Evolutionary conservation across 1,140 invertebrate genomes (phyloP), one percentile per base, ranked within the genome.

Genomic region (Oppia nitens): DNA sequence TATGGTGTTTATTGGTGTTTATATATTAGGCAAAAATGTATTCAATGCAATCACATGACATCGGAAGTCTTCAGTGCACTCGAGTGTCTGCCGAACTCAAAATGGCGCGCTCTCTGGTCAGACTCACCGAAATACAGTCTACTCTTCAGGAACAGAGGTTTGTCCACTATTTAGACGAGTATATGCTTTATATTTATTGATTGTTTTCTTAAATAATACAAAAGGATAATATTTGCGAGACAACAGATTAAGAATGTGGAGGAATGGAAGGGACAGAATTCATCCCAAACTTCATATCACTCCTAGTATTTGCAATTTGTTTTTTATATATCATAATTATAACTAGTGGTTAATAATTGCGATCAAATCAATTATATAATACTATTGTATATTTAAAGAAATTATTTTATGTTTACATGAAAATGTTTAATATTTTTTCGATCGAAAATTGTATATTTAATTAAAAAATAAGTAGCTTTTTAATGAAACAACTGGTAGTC

Each of bases 121-220:
- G 92, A 67, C 80, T 91, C 67, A 90, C 88, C 29, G 91, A 96
- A 79, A 95, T 95, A 72, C 87, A 92, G 77, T 88, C 91, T 59
- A 95, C 91, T 62, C 76, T 95, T 71, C 88, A 94, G 77, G 90
- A 95, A 78, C 90, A 95, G 79, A 91, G 91, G 89, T 92, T 69
- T 70, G 75, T 73, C 57, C 51, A 53, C 50, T 20, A 11, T n/a
- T n/a, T n/a, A n/a, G n/a, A n/a, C n/a, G n/a, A n/a, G n/a, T n/a
- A n/a, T n/a, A n/a, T n/a, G n/a, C n/a, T n/a, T n/a, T n/a, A n/a
- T n/a, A n/a, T n/a, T n/a, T n/a, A n/a, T n/a, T n/a, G n/a, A n/a
- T n/a, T n/a, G n/a, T n/a, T n/a, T n/a, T n/a, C n/a, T n/a, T n/a
- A n/a, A n/a, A n/a, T n/a, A n/a, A n/a, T n/a, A 66, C 65, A 65